Percentiles rank a stretch among this genome's conserved stretches.
These are phyloP conservation scores for Lordiphosa clarofinis DNA, from an alignment of 1,140 invertebrate genomes.

Conservation along the genomic window DNA sequence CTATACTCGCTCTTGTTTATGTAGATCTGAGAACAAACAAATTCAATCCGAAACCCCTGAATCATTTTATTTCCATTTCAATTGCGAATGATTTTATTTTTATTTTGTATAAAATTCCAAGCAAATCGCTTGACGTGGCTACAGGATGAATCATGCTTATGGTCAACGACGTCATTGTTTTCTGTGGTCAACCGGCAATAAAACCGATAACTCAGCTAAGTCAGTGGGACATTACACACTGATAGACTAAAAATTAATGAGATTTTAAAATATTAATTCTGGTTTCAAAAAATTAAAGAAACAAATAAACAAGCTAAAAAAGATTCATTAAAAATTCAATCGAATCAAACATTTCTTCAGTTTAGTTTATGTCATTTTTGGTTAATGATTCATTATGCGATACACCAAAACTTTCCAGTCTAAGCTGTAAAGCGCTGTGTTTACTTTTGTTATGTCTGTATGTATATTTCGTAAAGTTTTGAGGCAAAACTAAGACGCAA, in stretches of 20 bases:
- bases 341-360: no score
- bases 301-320: no score
- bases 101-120: slow-evolving; percentile 42
- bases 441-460: not conserved
- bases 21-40: not conserved
- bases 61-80: slow-evolving; percentile 23
- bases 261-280: no score
- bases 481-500: slow-evolving; percentile 34
- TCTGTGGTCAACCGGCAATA: slow-evolving; percentile 12
- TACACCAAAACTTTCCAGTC: no score
- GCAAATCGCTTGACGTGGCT: slow-evolving; percentile 42
- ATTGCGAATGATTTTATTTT: slow-evolving; percentile 23
- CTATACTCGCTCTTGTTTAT: no score
- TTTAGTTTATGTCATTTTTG: no score
- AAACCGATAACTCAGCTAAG: slow-evolving; percentile 8
- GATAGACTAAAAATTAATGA: no score
- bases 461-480: slow-evolving; percentile 9
- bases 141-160: slow-evolving; percentile 36
- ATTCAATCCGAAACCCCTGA: slow-evolving; percentile 21
- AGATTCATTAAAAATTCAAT: no score
- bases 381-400: no score
- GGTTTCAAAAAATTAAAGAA: no score
- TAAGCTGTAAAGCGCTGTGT: not conserved
- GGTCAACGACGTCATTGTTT: slow-evolving; percentile 23
- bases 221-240: no score